Base-by-base conservation (phyloP, 2,113 vertebrate genomes). In the Miniopterus natalensis region DNA sequence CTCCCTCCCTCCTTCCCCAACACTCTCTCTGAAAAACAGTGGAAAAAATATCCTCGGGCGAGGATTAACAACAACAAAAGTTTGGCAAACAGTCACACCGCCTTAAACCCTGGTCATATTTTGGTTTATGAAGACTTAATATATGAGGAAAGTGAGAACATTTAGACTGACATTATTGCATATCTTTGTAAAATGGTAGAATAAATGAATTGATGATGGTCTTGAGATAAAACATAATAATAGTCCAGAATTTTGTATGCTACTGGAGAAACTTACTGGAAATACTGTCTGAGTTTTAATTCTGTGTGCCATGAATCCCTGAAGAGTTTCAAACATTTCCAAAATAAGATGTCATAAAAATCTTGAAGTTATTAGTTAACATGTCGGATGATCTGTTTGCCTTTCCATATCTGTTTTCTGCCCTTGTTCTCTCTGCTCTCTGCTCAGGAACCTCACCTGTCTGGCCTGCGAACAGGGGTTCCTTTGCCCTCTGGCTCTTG, bases 31-130 rank as follows among this genome's bases (percentile, higher is more conserved):
- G 36, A 36, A 36, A 36, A 36, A 36, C 36, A 36, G 36, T 36
- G 36, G 36, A 36, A 36, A 36, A 36, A 36, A 36, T 36, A 36
- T 36, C 36, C 36, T 36, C 36, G 36, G 36, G 36, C 36, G 36
- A 36, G 36, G 36, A 36, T 36, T 36, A 36, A 36, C 36, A 36
- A 36, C 36, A 36, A 36, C 36, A 36, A 97, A 83, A 95, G 59
- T 80, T 94, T 47, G 94, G 68, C 95, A 51, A 88, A 68, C 70
- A 95, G 63, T 95, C 75, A 29, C 51, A 13, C n/a, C 97, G 80
- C 88, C 79, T 91, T 97, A 92, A 96, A 97, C 83, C 14, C 20
- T 31, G 91, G 49, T 81, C 3, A 93, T 87, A 93, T 96, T 80
- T 84, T 71, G 57, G 13, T 59, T 96, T 96, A 66, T 83, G 88